Conservation (phyloP, 2,797 vertebrate genomes). For the Cuniculus paca region DNA sequence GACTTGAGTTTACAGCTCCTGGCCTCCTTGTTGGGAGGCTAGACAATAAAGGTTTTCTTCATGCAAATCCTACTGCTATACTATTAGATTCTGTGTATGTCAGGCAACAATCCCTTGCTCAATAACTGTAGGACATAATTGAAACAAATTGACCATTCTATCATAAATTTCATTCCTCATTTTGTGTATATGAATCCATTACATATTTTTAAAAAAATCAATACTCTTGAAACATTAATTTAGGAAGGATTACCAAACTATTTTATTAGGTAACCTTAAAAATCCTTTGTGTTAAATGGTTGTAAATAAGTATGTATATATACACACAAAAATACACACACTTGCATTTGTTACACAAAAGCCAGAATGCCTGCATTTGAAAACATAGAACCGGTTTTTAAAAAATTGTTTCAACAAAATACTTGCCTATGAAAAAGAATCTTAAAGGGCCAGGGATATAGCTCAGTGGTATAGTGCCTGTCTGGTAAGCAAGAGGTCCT, state of each 20-base stretch:
- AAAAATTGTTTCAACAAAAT: conserved; percentile 23
- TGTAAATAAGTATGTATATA: background rate
- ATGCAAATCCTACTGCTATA: background rate
- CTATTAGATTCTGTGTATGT: background rate
- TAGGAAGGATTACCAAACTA: conserved; percentile 60
- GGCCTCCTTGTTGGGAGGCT: no score
- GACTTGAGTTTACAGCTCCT: background rate
- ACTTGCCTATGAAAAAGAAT: background rate
- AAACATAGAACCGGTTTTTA: background rate
- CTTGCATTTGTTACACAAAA: conserved; percentile 21
- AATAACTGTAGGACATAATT: conserved; percentile 42
- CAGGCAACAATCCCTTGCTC: background rate
- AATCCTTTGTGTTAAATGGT: conserved; percentile 59
- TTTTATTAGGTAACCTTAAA: background rate
- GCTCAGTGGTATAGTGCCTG: no score
- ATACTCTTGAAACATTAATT: conserved; percentile 68
- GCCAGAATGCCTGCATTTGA: background rate
- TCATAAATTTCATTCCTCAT: conserved; percentile 44
- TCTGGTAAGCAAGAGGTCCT: no score
- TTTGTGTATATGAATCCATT: background rate
- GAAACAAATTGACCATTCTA: background rate
- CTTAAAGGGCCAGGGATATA: background rate
- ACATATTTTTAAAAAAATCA: background rate
- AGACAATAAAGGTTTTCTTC: background rate
- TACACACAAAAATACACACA: background rate